A percentile compares a stretch with the other conserved stretches of the same genome.
phyloP scores from a whole-genome alignment of 92 coral and sea anemone genomes.

The Metridium senile region DNA sequence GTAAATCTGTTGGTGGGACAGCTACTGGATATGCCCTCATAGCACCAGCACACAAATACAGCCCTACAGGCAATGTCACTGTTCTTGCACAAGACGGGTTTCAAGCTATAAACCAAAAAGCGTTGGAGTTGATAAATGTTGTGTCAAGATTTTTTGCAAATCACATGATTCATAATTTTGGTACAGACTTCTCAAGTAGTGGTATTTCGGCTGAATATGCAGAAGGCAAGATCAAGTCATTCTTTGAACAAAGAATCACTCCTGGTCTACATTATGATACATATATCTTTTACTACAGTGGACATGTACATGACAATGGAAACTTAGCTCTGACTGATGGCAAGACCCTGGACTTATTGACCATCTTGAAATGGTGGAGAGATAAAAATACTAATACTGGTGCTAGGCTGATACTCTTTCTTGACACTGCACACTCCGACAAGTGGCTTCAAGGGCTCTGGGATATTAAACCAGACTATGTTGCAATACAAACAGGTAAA shows the following conservation, averaged over 20 bases:
- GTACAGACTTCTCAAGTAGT: slow-evolving; percentile 95
- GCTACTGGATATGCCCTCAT: slow-evolving; percentile 98
- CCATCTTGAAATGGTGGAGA: slow-evolving; percentile 82
- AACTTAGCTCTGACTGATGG: slow-evolving; percentile 89
- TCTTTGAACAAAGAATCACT: slow-evolving; percentile 84
- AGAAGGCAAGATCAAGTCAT: slow-evolving; percentile 74
- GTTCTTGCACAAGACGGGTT: slow-evolving; percentile 78
- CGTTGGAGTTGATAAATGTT: slow-evolving; percentile 77
- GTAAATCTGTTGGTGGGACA: slow-evolving; percentile 95
- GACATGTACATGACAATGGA: slow-evolving; percentile 86
- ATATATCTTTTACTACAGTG: slow-evolving; percentile 93
- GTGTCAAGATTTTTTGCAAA: slow-evolving; percentile 87
- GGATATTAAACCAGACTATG: slow-evolving; percentile 67
- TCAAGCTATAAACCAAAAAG: slow-evolving; percentile 76
- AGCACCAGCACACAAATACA: slow-evolving; percentile 84
- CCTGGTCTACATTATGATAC: slow-evolving; percentile 95
- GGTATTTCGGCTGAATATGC: slow-evolving; percentile 81
- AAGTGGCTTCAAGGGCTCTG: slow-evolving; percentile 86
- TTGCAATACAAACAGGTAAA: slow-evolving; percentile 93
- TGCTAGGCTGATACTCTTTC: slow-evolving; percentile 77
- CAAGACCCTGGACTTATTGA: slow-evolving; percentile 71
- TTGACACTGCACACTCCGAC: slow-evolving; percentile 90
- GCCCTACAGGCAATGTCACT: slow-evolving; percentile 70
- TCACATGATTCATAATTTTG: slow-evolving; percentile 94
- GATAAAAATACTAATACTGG: slow-evolving; percentile 69